A percentile compares a stretch with the other conserved stretches of the same genome.
These are phyloP conservation scores for Corella eumyota DNA, from an alignment of 23 tunicate genomes.

Conservation along the genomic window DNA sequence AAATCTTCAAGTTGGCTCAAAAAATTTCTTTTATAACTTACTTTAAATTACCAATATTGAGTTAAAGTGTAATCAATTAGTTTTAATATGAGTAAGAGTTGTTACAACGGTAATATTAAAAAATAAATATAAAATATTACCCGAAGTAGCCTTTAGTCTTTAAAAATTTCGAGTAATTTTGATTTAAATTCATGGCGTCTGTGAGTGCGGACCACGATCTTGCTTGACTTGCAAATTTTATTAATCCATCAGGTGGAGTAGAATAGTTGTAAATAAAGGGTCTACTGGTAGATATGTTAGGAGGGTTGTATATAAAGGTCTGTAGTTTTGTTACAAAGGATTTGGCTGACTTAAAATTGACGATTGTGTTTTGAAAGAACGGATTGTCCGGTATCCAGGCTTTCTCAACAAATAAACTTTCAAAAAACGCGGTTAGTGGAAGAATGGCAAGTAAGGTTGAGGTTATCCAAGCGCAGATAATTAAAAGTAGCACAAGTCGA, in stretches of 20 bases:
- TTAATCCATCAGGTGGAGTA: neutral
- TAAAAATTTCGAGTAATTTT: neutral
- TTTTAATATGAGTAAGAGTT: no score
- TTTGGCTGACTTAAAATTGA: conserved; percentile 31
- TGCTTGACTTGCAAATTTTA: neutral
- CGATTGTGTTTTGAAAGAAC: conserved; percentile 29
- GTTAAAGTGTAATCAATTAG: no score
- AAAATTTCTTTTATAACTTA: no score
- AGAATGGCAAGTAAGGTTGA: conserved; percentile 40
- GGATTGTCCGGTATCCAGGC: conserved; percentile 58
- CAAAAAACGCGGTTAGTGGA: conserved; percentile 22
- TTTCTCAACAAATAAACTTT: conserved; percentile 24
- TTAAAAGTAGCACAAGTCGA: conserved; percentile 3
- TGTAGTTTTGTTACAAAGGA: conserved; percentile 9
- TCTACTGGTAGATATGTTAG: no score
- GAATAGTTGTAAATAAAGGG: no score
- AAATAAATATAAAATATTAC: neutral
- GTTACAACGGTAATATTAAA: no score
- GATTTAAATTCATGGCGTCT: neutral
- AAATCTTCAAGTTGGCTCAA: neutral
- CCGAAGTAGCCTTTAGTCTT: neutral
- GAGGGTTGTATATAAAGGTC: no score
- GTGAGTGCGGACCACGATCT: conserved; percentile 5
- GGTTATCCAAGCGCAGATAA: conserved; percentile 31
- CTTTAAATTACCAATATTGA: no score